Evolutionary conservation across 2,888 invertebrate genomes (phyloP), one percentile per base, ranked within the genome.

Genomic region (Coleophora deauratella): DNA sequence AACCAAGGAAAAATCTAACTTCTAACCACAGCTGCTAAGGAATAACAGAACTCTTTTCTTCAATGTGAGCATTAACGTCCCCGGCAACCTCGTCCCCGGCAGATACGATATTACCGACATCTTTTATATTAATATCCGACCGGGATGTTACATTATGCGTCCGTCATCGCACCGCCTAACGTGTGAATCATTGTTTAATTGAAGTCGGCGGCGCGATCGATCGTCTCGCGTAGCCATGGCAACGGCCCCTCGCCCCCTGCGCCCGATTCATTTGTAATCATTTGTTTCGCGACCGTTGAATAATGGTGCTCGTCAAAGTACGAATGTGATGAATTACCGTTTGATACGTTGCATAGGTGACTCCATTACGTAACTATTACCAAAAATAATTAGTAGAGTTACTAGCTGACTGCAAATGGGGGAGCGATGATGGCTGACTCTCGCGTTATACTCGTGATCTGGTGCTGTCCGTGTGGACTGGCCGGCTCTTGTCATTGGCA

Each of bases 101-200:
- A n/a, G n/a, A n/a, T n/a, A n/a, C n/a, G 21, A 21, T 21, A 21
- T 21, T 21, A 21, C 21, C 21, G 21, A 21, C 21, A 21, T 21
- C 21, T 21, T n/a, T 21, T 51, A 51, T 45, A 50, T 46, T 47
- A 51, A 47, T 49, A 44, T 49, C 45, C 41, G 41, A 53, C 49
- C 48, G 43, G 47, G 47, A 37, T 52, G 47, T 51, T 57, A 50
- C 57, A 62, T 62, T 62, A 62, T 64, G 61, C 56, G 58, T 21
- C 21, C 21, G 21, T 21, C 21, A n/a, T n/a, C 65, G 63, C 74
- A 72, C 72, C 66, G 65, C 66, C 57, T 56, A 68, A 63, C 69
- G 77, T 74, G 76, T 73, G 77, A 84, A 82, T 79, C 76, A 78
- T 82, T 78, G 80, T 78, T 80, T 82, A 80, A 81, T 81, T 77